Percentiles rank a stretch among this genome's conserved stretches.
Conservation (phyloP, 2,888 invertebrate species). For the Bembecia ichneumoniformis region DNA sequence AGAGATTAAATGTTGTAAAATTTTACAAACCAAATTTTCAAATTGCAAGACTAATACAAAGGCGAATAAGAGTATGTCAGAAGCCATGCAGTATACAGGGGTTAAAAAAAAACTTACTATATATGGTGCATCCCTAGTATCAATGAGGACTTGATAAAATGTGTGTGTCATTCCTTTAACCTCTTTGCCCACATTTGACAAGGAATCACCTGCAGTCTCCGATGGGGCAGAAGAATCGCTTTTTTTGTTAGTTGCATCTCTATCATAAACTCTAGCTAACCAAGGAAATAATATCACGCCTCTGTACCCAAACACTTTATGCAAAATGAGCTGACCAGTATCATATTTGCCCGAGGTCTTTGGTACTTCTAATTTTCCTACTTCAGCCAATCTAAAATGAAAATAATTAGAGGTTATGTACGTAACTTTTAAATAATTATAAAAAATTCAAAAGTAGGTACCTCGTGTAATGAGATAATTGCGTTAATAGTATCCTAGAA, state of each 20-base stretch:
- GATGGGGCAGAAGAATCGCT: slow-evolving; percentile 37
- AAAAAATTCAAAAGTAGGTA: slow-evolving; percentile 21
- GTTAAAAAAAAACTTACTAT: slow-evolving; percentile 79
- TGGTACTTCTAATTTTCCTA: slow-evolving; percentile 90
- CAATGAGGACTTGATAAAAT: slow-evolving; percentile 98
- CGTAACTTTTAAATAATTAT: slow-evolving; percentile 24
- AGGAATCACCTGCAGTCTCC: slow-evolving; percentile 43
- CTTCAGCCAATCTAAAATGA: slow-evolving; percentile 86
- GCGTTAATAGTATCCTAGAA: slow-evolving; percentile 50
- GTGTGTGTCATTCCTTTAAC: slow-evolving; percentile 93
- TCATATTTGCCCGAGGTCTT: slow-evolving; percentile 93
- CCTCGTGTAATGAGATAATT: slow-evolving; percentile 63
- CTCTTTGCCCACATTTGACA: slow-evolving; percentile 80
- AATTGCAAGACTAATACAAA: background rate
- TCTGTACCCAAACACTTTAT: slow-evolving; percentile 96
- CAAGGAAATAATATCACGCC: slow-evolving; percentile 98
- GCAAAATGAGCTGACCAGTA: slow-evolving; percentile 95
- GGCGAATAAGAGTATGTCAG: background rate
- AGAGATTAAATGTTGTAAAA: background rate
- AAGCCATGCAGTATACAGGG: background rate
- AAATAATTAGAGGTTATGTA: slow-evolving; percentile 43
- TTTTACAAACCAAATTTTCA: background rate
- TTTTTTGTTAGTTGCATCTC: slow-evolving; percentile 84
- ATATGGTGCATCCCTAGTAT: slow-evolving; percentile 95
- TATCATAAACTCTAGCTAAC: slow-evolving; percentile 94